phyloP scores from a whole-genome alignment of 2,113 vertebrate species.

The Sceloporus tristichus region DNA sequence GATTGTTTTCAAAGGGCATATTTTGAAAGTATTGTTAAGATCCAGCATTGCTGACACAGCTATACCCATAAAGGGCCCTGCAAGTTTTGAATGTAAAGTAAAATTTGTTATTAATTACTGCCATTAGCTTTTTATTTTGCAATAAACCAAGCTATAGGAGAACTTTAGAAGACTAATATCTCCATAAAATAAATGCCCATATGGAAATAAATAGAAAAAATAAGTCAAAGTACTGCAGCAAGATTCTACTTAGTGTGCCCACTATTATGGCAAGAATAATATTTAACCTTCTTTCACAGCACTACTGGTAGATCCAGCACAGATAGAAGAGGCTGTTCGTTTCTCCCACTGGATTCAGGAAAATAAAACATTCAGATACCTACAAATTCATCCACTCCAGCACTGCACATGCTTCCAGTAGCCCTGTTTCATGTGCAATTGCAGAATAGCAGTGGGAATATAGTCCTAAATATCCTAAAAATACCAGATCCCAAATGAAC shows the following conservation, averaged over 20 bases:
- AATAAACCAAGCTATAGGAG: constrained; percentile 60
- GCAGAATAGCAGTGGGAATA: no score
- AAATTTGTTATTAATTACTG: constrained; percentile 31
- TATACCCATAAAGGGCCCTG: constrained; percentile 23
- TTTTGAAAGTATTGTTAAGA: constrained; percentile 52
- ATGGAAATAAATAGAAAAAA: constrained; percentile 65
- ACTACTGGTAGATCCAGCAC: background rate
- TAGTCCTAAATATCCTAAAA: no score
- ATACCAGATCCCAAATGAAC: no score
- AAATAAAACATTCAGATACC: background rate
- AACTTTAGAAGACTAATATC: constrained; percentile 52
- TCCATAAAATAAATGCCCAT: constrained; percentile 63
- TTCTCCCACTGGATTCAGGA: background rate
- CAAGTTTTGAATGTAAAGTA: constrained; percentile 43
- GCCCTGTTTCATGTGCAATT: background rate
- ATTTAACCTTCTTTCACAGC: background rate
- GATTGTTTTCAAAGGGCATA: constrained; percentile 49
- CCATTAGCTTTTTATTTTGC: constrained; percentile 54
- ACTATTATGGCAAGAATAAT: background rate
- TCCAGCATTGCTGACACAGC: constrained; percentile 47
- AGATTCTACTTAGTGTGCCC: constrained; percentile 26
- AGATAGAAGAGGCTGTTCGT: background rate
- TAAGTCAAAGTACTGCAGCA: constrained; percentile 61
- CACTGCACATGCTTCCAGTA: background rate
- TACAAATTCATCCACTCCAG: background rate